Evolutionary conservation across 2,888 invertebrate species (phyloP), one percentile per base, ranked within the genome.

Genomic region (Papilio demoleus): DNA sequence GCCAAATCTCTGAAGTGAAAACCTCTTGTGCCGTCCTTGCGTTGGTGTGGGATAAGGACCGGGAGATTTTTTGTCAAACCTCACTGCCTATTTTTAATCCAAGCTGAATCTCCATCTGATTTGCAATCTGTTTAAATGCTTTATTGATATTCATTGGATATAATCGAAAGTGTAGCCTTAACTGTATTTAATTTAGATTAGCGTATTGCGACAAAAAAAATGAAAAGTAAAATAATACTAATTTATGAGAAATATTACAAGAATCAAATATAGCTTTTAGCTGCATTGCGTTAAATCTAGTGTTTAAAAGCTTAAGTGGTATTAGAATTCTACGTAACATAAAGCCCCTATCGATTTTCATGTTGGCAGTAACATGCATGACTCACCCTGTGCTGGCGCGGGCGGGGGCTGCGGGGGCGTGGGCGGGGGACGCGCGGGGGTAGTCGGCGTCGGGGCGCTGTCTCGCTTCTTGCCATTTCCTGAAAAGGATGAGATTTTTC

Each of bases 381-480:
- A 90, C 89, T 90, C 87, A 92, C 92, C 84, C 77, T 85, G 85
- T 40, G 79, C 73, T 34, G 84, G 74, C 68, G 87, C 87, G 75
- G 87, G 87, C 74, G 27, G 86, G 86, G 87, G 87, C 75, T 86
- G 87, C 22, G 87, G 86, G 27, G 88, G 87, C 40, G 88, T 79
- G 63, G 86, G 79, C 19, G 86, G 79, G 38, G 88, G 85, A 31
- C 88, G 88, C 67, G 84, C 84, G 38, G 87, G 85, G 73, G 87
- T 85, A 17, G 83, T 78, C 63, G 88, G 86, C 70, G 88, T 82
- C 27, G 89, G 84, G 40, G 80, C 83, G 79, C 85, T 89, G 70
- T 93, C 93, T 79, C 93, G 84, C 86, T 93, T 93, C 84, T 93
- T 93, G 74, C 92, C 91, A 84, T 91, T 92, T 84, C 92, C 92